Evolutionary conservation across 2,888 invertebrate genomes (phyloP).

Genomic region (Exocentrus adspersus): DNA sequence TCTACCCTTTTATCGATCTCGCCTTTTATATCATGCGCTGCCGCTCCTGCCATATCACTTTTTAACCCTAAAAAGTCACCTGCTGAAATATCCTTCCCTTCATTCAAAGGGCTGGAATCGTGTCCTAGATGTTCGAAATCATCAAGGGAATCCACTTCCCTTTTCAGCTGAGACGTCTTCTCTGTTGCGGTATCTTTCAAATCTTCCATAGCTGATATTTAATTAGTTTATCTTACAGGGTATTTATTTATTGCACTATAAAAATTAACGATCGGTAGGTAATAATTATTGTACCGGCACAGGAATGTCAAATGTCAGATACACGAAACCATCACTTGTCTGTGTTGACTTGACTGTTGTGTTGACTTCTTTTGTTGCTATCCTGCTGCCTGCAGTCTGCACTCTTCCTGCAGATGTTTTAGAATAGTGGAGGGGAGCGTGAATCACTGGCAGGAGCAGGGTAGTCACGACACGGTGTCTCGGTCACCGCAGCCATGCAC

Average conservation of each 20-base stretch:
- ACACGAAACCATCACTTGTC: constrained; percentile 24
- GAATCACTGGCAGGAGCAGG: too few species aligned
- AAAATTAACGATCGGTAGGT: constrained; percentile 18
- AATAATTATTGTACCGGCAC: constrained; percentile 42
- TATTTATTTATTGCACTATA: constrained; percentile 24
- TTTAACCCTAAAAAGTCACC: constrained; percentile 61
- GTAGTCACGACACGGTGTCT: too few species aligned
- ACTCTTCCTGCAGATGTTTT: constrained; percentile 43
- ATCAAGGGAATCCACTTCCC: constrained; percentile 77
- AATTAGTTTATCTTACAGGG: constrained; percentile 17
- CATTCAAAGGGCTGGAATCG: constrained; percentile 65
- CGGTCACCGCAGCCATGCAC: too few species aligned
- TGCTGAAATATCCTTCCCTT: constrained; percentile 55
- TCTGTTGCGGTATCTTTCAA: constrained; percentile 30
- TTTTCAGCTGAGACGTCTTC: constrained; percentile 41
- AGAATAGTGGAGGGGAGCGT: constrained; percentile 26
- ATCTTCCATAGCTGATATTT: too few species aligned
- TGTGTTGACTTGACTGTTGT: too few species aligned
- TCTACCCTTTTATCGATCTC: constrained; percentile 63
- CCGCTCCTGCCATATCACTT: constrained; percentile 44
- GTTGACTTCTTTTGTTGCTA: constrained; percentile 40
- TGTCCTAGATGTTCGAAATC: constrained; percentile 80
- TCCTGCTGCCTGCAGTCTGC: too few species aligned
- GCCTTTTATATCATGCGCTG: constrained; percentile 49
- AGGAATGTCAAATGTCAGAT: constrained; percentile 45